Percentiles rank a stretch among this genome's conserved stretches.
phyloP scores from a whole-genome alignment of 2,797 vertebrate species.

The Salarias fasciatus region DNA sequence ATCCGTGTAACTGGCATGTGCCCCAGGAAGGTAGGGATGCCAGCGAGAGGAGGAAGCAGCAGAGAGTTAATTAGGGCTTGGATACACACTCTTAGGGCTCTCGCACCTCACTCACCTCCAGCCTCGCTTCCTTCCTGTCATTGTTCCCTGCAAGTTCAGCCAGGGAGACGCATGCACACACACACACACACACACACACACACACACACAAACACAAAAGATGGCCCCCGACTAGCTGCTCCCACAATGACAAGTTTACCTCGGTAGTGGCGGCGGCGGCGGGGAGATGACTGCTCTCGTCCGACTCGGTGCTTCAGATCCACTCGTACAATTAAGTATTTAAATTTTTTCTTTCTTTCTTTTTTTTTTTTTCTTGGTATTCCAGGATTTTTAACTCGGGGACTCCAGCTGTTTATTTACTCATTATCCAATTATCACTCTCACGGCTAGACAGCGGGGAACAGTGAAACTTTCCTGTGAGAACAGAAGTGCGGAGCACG shows the following conservation, averaged over 20 bases:
- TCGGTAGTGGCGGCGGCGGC: constrained; percentile 66
- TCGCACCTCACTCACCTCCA: constrained; percentile 90
- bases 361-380: no score
- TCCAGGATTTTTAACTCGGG: constrained; percentile 36
- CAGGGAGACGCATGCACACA: constrained; percentile 80
- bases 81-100: constrained; percentile 91
- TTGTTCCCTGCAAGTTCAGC: constrained; percentile 89
- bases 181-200: constrained; percentile 85
- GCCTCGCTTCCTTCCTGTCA: constrained; percentile 90
- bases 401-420: constrained; percentile 82
- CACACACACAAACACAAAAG: constrained; percentile 71
- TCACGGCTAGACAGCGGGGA: constrained; percentile 54
- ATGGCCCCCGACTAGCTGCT: constrained; percentile 91
- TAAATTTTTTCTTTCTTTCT: constrained; percentile 15
- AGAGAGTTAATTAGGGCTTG: constrained; percentile 95
- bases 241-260: constrained; percentile 88
- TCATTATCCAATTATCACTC: constrained; percentile 86
- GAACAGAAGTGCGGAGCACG: constrained; percentile 60
- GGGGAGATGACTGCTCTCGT: background rate
- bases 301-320: no score
- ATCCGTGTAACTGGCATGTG: constrained; percentile 90
- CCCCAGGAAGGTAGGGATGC: constrained; percentile 90
- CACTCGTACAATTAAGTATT: constrained; percentile 51
- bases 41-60: constrained; percentile 84
- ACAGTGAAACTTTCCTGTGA: constrained; percentile 73